A percentile compares a stretch with the other conserved stretches of the same genome.
These are phyloP conservation scores for Sebastolobus altivelis DNA, from an alignment of 2,797 vertebrate species.

Conservation along the genomic window DNA sequence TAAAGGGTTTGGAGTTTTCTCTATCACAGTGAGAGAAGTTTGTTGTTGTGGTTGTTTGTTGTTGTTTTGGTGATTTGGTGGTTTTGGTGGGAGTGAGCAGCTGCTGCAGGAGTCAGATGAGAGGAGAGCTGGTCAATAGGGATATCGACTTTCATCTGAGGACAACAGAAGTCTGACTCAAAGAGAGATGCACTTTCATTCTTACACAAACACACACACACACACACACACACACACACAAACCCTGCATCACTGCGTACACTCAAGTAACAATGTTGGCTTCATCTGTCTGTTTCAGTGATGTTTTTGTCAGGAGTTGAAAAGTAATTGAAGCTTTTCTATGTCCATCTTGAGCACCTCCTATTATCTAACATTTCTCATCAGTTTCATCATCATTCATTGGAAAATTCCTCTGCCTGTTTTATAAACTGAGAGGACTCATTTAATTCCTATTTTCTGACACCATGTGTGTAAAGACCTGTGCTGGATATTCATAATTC, in stretches of 20 bases:
- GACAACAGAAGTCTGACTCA: not conserved
- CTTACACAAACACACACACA: not conserved
- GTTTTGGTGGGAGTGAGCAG: not conserved
- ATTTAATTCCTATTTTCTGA: not conserved
- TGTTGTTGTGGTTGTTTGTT: not conserved
- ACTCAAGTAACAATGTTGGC: not conserved
- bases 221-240: not conserved
- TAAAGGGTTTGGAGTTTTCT: no score
- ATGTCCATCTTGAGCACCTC: not conserved
- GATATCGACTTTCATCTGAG: not conserved
- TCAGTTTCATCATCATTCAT: not conserved
- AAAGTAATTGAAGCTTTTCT: not conserved
- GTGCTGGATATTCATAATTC: no score
- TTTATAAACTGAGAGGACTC: not conserved
- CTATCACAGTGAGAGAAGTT: no score
- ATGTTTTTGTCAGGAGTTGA: not conserved
- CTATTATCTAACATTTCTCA: not conserved
- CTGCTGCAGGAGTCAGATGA: no score
- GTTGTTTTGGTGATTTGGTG: not conserved
- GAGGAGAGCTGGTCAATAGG: not conserved
- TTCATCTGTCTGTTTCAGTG: not conserved
- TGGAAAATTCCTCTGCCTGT: not conserved
- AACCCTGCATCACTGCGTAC: not conserved
- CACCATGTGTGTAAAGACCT: not conserved
- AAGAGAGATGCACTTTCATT: not conserved